A percentile compares a stretch with the other conserved stretches of the same genome.
These are phyloP conservation scores for Fulmarus glacialis DNA, from an alignment of 2,113 vertebrate species.

Conservation along the genomic window DNA sequence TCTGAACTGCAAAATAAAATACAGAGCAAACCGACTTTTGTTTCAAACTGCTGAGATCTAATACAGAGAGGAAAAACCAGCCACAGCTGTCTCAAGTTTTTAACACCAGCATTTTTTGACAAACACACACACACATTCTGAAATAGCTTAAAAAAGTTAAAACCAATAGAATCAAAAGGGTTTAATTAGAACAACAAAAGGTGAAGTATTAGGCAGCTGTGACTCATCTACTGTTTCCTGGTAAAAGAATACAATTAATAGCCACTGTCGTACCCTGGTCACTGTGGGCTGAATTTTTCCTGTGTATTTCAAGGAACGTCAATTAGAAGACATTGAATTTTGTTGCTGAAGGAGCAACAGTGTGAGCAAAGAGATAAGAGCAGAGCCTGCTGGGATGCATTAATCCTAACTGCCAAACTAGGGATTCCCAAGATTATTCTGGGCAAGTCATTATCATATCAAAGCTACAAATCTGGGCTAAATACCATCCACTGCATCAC, in stretches of 20 bases:
- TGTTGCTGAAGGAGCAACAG: background rate
- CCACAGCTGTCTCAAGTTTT: background rate
- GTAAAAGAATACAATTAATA: background rate
- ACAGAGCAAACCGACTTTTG: background rate
- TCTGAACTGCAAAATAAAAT: background rate
- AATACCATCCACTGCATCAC: background rate
- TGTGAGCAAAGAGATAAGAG: background rate
- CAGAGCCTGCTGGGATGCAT: background rate
- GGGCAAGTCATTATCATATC: background rate
- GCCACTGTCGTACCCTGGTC: background rate
- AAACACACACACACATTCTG: background rate
- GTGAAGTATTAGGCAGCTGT: background rate
- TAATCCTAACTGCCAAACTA: slow-evolving; percentile 10
- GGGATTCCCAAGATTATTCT: background rate
- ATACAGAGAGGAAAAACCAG: background rate
- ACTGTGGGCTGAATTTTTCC: background rate
- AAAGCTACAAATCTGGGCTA: slow-evolving; percentile 11
- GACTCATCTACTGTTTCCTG: background rate
- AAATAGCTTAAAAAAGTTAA: slow-evolving; percentile 1
- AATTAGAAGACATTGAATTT: background rate
- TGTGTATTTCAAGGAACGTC: background rate
- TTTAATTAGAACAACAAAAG: background rate
- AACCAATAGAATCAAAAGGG: background rate
- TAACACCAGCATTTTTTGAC: background rate
- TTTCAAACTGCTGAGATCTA: background rate